These are phyloP conservation scores for Salticus scenicus DNA, from an alignment of 2,888 invertebrate genomes.

Conservation along the genomic window DNA sequence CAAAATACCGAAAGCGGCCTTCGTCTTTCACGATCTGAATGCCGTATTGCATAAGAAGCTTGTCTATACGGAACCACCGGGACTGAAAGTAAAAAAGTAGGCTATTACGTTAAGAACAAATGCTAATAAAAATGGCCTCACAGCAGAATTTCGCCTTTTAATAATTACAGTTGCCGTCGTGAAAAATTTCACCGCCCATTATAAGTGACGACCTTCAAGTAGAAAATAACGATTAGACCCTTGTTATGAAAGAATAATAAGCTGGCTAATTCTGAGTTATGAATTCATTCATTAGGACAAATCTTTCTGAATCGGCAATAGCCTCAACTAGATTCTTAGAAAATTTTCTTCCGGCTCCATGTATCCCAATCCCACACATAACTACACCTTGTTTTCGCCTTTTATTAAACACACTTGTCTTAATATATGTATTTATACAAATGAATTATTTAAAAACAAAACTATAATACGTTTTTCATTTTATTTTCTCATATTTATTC, in stretches of 20 bases:
- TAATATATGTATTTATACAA: too few relatives aligned
- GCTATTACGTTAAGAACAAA: neutral
- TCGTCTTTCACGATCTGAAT: neutral
- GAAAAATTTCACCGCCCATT: neutral
- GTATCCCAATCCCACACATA: too few relatives aligned
- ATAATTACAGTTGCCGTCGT: neutral
- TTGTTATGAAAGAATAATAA: neutral
- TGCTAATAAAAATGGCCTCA: constrained; percentile 10
- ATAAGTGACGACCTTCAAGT: neutral
- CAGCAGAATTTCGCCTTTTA: neutral
- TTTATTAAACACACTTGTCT: too few relatives aligned
- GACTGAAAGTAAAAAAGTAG: neutral
- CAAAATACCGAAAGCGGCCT: neutral
- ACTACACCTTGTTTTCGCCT: too few relatives aligned
- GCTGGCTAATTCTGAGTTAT: neutral
- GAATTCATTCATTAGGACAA: neutral
- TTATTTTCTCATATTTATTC: too few relatives aligned
- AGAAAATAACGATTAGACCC: neutral
- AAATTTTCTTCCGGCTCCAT: too few relatives aligned
- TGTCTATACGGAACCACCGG: neutral
- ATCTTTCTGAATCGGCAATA: neutral
- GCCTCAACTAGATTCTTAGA: too few relatives aligned
- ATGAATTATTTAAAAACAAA: too few relatives aligned
- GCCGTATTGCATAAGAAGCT: neutral
- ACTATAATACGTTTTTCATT: too few relatives aligned